Base-by-base conservation (phyloP, 2,888 invertebrate genomes). In the Teleiodes luculella region DNA sequence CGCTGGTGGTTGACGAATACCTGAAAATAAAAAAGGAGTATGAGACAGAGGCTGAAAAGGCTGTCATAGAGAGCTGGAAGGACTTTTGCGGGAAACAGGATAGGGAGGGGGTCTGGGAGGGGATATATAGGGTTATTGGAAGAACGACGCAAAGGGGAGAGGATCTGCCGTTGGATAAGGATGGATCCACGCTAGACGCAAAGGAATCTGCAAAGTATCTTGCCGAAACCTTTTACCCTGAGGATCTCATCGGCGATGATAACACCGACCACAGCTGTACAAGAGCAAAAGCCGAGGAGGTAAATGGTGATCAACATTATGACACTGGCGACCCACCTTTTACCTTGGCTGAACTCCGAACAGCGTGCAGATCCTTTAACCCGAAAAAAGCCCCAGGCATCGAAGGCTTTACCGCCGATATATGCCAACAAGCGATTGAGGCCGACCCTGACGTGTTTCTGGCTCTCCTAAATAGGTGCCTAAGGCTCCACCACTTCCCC, bases 331-430 rank as follows among this genome's bases (percentile, higher is more conserved):
- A 24, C 4, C 55, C 55, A 31, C 24, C 55, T 1, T 24, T 13
- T 6, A n/a, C n/a, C n/a, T n/a, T n/a, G n/a, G n/a, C n/a, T 18
- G 7, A 1, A 39, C 49, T 1, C 10, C 39, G 3, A 37, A 16
- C 3, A 35, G 33, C n/a, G n/a, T n/a, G n/a, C n/a, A n/a, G n/a
- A n/a, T n/a, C n/a, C 13, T 48, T 56, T 13, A 54, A 52, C 20
- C 56, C 55, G 7, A 56, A 54, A 14, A 58, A 54, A 52, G 58
- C 58, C 30, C 57, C 57, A 2, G 57, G 57, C n/a, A n/a, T 35
- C 10, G 54, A 57, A 13, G 54, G 57, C 3, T 24, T 54, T 4
- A 56, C 56, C 0, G 43, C 52, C 0, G 58, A 58, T 28, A 56
- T 56, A 3, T 56, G 56, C 45, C 1, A 11, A 0, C 6, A 3